Evolutionary conservation across 53 echinoderm and acorn worm species (phyloP), one percentile per base, ranked within the genome.

Genomic region (Henricia sp.): DNA sequence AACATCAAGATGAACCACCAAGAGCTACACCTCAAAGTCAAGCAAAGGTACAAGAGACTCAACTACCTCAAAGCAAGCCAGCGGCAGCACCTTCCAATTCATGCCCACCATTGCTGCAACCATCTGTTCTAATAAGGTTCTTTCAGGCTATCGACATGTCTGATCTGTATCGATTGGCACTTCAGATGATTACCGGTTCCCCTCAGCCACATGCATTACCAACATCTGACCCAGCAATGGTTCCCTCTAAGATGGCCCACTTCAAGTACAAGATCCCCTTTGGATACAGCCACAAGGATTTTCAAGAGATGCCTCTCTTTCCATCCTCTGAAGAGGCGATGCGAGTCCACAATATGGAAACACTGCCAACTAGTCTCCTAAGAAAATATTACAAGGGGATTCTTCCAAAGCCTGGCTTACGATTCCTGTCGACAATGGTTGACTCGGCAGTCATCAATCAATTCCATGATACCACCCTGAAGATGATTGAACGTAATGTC

Each of bases 71-170:
- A 9, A 20, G 28, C 13, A 73, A 38, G 19, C 14, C 85, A 26
- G 39, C 67, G 16, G 58, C 30, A 23, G 13, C 59, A 41, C 16
- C 35, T 25, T 20, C 70, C 35, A 70, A 68, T 3, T 34, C 67
- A 19, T 75, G 51, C 40, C 75, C 40, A 41, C 53, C 74, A 50
- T 86, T 86, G 74, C 76, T 86, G 20, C 86, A 86, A 21, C 70
- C 76, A 17, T 54, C 75, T 67, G 76, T 75, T 28, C 68, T 86
- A 0, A 54, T 86, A 52, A 70, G 86, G 42, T 75, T 76, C 25
- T 86, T 86, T 40, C 86, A 86, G 17, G 76, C 76, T 42, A 76
- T 86, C 43, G 86, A 86, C 76, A 67, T 86, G 71, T 86, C 86
- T 19, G 86, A 86, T 52, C 54, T 86, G 13, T 86, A 86, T 37